Base-by-base conservation (phyloP, 1,140 invertebrate genomes). In the Hycleus cichorii region DNA sequence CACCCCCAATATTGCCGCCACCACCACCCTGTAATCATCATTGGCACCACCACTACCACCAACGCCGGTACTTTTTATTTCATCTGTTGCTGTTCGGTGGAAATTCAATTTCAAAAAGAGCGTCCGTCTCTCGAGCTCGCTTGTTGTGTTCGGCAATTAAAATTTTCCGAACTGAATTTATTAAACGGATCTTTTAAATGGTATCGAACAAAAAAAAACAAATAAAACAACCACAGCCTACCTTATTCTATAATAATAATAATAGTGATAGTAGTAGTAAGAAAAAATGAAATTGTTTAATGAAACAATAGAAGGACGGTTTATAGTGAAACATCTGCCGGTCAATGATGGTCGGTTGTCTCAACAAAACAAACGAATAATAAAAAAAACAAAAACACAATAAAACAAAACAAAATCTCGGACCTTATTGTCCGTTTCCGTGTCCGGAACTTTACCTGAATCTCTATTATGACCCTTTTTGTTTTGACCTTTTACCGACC, bases 41-140 rank as follows among this genome's bases (percentile, higher is more conserved):
- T 18, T 1, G 18, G 18, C 18, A 7, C 32, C 32, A 7, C 32
- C 32, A 7, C 32, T 3, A 7, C 32, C 32, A 7, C 32, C 4
- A 32, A 5, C 32, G 32, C 7, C 32, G 18, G 18, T 18, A 32
- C 32, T 32, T 32, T 32, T 32, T 32, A 32, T 32, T 32, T 32
- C 32, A 32, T 32, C 32, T 32, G 32, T 32, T 32, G 32, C 32
- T 32, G 18, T 18, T 18, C 18, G 32, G 51, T 53, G 51, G 38
- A 46, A 53, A 53, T 53, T 53, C 40, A 53, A 53, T 53, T 53
- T 53, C 11, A 43, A 53, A 32, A 53, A 45, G 46, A 10, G 42
- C 42, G 9, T 32, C 32, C 32, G 32, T 32, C 32, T 5, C 7
- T 7, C 4, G 32, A 4, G 32, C 18, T 18, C 18, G 18, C 18